Percentiles rank a stretch among this genome's conserved stretches.
phyloP scores from a whole-genome alignment of 2,113 vertebrate genomes.

The Bettongia penicillata region DNA sequence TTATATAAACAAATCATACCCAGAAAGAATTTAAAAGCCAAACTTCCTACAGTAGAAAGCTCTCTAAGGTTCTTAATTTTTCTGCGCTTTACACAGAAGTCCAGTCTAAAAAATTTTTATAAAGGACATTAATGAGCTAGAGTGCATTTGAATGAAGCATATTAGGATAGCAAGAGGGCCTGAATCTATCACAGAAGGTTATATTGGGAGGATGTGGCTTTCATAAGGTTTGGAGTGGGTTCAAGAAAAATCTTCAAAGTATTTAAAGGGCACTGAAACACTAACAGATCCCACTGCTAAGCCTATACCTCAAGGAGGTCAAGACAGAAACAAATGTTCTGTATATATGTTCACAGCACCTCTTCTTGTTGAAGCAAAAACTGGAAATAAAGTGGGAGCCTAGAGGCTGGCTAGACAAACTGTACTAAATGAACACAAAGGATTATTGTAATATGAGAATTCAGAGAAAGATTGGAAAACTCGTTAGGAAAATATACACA shows the following conservation, averaged over 20 bases:
- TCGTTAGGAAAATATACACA: neutral
- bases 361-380: neutral
- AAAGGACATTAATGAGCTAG: conserved; percentile 12
- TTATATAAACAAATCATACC: neutral
- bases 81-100: neutral
- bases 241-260: neutral
- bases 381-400: neutral
- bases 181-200: neutral
- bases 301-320: neutral
- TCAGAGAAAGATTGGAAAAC: neutral
- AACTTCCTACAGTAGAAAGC: neutral
- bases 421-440: neutral
- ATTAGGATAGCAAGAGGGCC: neutral
- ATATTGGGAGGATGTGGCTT: neutral
- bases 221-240: neutral
- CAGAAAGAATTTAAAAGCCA: neutral
- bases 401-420: neutral
- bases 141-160: neutral
- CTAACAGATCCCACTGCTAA: neutral
- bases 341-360: neutral
- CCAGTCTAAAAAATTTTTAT: neutral
- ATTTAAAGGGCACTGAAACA: neutral
- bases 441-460: neutral
- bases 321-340: neutral
- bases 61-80: conserved; percentile 35